These are phyloP conservation scores for Drosophila stalkeri DNA, from an alignment of 2,888 invertebrate species.

Conservation along the genomic window DNA sequence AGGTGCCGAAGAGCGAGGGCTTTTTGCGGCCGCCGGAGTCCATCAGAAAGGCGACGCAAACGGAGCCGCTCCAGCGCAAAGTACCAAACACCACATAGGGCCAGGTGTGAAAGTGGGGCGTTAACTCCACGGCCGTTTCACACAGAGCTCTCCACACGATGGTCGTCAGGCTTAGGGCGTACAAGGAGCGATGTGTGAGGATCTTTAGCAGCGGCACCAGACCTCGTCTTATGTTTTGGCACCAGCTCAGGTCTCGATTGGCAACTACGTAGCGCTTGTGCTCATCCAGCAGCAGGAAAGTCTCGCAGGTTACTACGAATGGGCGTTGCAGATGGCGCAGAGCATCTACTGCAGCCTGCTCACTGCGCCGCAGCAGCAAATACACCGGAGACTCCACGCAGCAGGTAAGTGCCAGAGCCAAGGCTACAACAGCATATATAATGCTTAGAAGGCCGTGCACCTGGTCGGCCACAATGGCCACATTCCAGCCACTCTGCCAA, in stretches of 20 bases:
- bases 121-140: constrained; percentile 32
- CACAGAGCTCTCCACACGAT: constrained; percentile 61
- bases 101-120: constrained; percentile 52
- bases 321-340: constrained; percentile 77
- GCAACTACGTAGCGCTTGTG: constrained; percentile 76
- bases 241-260: constrained; percentile 50
- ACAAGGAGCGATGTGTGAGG: constrained; percentile 65
- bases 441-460: constrained; percentile 74
- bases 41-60: constrained; percentile 58
- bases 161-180: constrained; percentile 64
- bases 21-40: constrained; percentile 77
- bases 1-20: constrained; percentile 62
- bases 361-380: constrained; percentile 66
- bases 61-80: constrained; percentile 67
- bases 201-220: constrained; percentile 74
- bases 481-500: constrained; percentile 57
- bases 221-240: constrained; percentile 42
- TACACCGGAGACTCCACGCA: constrained; percentile 80
- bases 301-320: constrained; percentile 65
- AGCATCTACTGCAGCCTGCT: constrained; percentile 70
- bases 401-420: constrained; percentile 52
- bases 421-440: constrained; percentile 59
- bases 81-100: constrained; percentile 63
- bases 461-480: constrained; percentile 56
- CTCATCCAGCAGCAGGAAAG: constrained; percentile 73